Conservation (phyloP, 1,140 invertebrate species). For the Capitella teleta region DNA sequence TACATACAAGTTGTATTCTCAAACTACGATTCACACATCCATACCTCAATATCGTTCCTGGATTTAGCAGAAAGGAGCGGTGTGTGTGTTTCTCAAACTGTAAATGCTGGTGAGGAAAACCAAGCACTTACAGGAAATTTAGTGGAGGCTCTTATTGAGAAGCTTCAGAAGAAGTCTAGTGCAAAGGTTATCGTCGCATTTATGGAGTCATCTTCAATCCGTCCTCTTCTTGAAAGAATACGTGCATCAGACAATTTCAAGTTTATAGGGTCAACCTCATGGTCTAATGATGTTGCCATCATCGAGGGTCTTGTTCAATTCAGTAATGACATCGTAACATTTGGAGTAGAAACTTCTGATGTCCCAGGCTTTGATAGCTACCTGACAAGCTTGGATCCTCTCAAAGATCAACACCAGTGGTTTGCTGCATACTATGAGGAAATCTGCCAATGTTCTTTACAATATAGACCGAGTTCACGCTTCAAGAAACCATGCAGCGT, state of each 20-base stretch:
- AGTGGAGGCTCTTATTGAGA: no score
- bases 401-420: slow-evolving; percentile 41
- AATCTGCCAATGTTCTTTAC: slow-evolving; percentile 33
- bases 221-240: not conserved
- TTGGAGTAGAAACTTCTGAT: slow-evolving; percentile 20
- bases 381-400: slow-evolving; percentile 31
- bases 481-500: no score
- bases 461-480: no score
- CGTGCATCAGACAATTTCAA: no score
- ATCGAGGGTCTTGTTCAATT: no score
- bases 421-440: slow-evolving; percentile 43
- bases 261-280: no score
- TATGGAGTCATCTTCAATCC: not conserved
- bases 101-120: slow-evolving; percentile 19
- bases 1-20: slow-evolving; percentile 30
- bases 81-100: slow-evolving; percentile 29
- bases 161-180: not conserved
- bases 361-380: slow-evolving; percentile 38
- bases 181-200: not conserved
- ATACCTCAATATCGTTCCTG: slow-evolving; percentile 14
- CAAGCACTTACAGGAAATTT: not conserved
- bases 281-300: no score
- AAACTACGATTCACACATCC: not conserved
- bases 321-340: no score
- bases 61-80: slow-evolving; percentile 14